These are phyloP conservation scores for Hucho hucho DNA, from an alignment of 2,113 vertebrate genomes.

Conservation along the genomic window DNA sequence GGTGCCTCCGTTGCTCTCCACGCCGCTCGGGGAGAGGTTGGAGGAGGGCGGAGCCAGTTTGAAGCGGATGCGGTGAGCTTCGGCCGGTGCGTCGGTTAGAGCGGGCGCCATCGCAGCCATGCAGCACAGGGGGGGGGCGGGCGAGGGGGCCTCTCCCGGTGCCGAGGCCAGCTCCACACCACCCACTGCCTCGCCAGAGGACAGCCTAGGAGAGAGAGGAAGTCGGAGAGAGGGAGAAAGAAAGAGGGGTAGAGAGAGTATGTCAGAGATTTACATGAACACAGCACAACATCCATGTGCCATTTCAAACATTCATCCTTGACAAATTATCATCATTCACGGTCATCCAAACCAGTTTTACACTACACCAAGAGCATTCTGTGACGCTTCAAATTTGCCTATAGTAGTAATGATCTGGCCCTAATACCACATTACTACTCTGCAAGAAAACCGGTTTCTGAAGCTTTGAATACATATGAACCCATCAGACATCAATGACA, in stretches of 20 bases:
- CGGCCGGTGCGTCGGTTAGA: slow-evolving; percentile 87
- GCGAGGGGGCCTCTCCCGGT: slow-evolving; percentile 81
- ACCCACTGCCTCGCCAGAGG: slow-evolving; percentile 76
- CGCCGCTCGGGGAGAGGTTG: slow-evolving; percentile 86
- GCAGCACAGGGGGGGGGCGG: slow-evolving; percentile 81
- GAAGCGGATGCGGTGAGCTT: slow-evolving; percentile 85
- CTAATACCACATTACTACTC: too few species aligned
- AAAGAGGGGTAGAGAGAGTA: slow-evolving; percentile 25
- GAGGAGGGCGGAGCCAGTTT: slow-evolving; percentile 88
- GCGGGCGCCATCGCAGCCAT: slow-evolving; percentile 91
- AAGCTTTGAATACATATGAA: too few species aligned
- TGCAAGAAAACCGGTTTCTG: too few species aligned
- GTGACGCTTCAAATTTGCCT: too few species aligned
- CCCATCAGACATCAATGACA: too few species aligned
- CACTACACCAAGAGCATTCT: too few species aligned
- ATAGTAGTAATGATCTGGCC: too few species aligned
- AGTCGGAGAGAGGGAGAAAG: background rate
- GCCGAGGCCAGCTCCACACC: slow-evolving; percentile 81
- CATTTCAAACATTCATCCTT: background rate
- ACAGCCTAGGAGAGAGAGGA: slow-evolving; percentile 62
- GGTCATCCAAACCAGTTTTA: too few species aligned
- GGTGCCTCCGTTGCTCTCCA: slow-evolving; percentile 94
- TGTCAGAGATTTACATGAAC: background rate
- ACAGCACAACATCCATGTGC: background rate
- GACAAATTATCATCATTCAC: too few species aligned